Percentiles rank a stretch among this genome's conserved stretches.
Evolutionary conservation across 2,113 vertebrate genomes (phyloP).

Genomic region (Aspiorhynchus laticeps): DNA sequence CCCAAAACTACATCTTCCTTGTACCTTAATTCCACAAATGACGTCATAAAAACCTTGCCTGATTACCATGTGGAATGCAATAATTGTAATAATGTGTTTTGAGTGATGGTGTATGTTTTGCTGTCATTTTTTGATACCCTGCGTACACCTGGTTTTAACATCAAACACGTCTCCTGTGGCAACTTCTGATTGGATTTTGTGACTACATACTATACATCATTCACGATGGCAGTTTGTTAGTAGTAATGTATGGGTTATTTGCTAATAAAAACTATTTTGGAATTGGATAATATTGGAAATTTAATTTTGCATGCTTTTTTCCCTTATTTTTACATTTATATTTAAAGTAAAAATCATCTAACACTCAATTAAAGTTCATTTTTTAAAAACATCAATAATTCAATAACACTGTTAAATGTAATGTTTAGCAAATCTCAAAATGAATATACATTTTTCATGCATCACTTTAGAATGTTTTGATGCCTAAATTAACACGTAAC

Average conservation of each 20-base stretch:
- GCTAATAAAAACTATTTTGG: not conserved
- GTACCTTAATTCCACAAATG: not conserved
- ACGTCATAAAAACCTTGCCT: not conserved
- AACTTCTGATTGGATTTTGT: not conserved
- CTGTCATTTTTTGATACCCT: not conserved
- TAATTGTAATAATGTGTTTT: not conserved
- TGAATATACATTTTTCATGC: too few species aligned
- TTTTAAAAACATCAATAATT: not conserved
- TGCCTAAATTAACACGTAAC: too few species aligned
- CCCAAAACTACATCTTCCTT: not conserved
- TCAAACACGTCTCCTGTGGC: not conserved
- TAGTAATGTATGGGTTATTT: not conserved
- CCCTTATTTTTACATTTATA: not conserved
- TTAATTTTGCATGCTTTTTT: not conserved
- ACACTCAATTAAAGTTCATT: not conserved
- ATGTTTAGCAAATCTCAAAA: too few species aligned
- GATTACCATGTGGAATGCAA: not conserved
- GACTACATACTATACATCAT: not conserved
- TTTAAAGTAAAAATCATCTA: too few species aligned
- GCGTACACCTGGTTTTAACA: not conserved
- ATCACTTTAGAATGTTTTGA: too few species aligned
- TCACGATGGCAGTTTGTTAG: not conserved
- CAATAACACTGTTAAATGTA: not conserved
- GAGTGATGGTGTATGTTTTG: not conserved
- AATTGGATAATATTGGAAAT: not conserved